Evolutionary conservation across 2,888 invertebrate genomes (phyloP).

Genomic region (Stenotaenia linearis): DNA sequence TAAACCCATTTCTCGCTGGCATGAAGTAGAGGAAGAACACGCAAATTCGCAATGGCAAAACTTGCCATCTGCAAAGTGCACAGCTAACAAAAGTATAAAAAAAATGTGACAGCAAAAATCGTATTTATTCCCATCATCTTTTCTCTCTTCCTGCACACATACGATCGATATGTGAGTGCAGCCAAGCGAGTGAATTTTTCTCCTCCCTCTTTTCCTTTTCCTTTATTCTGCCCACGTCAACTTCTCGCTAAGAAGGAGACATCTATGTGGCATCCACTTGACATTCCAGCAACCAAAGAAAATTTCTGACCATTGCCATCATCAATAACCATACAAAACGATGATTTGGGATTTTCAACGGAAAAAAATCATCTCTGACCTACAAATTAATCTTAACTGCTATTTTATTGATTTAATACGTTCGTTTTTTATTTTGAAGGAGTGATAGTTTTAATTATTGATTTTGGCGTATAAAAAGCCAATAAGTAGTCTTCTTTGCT

Average conservation of each 20-base stretch:
- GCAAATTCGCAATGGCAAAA: not conserved
- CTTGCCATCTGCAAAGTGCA: not conserved
- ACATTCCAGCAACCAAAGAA: constrained; percentile 13
- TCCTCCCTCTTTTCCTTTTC: constrained; percentile 7
- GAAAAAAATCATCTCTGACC: not conserved
- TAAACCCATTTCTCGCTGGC: not conserved
- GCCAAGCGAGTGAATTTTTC: constrained; percentile 7
- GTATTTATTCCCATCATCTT: constrained; percentile 26
- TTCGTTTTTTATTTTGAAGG: too few species aligned
- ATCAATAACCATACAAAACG: constrained; percentile 8
- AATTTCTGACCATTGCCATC: constrained; percentile 1
- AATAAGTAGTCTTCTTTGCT: constrained; percentile 14
- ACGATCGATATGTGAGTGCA: constrained; percentile 26
- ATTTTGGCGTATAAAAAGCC: constrained; percentile 22
- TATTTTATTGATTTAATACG: not conserved
- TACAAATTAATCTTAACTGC: not conserved
- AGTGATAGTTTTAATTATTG: not conserved
- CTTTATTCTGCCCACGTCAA: constrained; percentile 17
- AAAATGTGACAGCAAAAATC: constrained; percentile 21
- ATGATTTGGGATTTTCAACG: not conserved
- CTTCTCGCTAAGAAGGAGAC: constrained; percentile 4
- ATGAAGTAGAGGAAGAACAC: not conserved
- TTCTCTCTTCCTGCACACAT: constrained; percentile 26
- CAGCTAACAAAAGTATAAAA: not conserved
- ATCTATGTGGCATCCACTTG: constrained; percentile 17